Conservation (phyloP, 2,113 vertebrate genomes). For the Elephantulus edwardii region DNA sequence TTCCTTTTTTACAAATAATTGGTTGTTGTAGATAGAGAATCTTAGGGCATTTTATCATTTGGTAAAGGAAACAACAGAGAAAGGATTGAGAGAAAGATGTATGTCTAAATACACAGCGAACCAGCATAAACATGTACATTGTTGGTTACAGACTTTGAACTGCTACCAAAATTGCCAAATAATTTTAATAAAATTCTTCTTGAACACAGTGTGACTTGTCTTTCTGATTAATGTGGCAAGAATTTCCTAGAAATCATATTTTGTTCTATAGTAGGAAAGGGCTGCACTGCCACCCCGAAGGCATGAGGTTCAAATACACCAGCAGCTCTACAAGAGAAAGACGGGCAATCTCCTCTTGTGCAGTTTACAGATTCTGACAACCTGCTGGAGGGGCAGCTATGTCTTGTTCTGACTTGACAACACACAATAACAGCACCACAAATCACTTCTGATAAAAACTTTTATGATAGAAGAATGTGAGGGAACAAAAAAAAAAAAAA, state of each 20-base stretch:
- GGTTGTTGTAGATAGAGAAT: slow-evolving; percentile 14
- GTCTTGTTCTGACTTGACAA: no score
- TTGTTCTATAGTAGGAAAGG: not conserved
- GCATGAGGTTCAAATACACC: no score
- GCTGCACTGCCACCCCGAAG: no score
- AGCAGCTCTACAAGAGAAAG: no score
- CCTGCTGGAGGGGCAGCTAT: no score
- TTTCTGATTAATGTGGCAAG: slow-evolving; percentile 2
- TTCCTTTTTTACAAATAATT: slow-evolving; percentile 56
- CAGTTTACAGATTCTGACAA: no score
- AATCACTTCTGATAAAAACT: not conserved
- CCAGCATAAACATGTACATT: slow-evolving; percentile 55
- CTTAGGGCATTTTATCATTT: not conserved
- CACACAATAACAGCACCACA: no score
- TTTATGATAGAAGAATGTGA: not conserved
- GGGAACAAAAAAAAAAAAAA: not conserved
- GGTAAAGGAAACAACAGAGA: slow-evolving; percentile 7
- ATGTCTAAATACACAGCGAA: not conserved
- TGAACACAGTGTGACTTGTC: slow-evolving; percentile 68
- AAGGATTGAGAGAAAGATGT: not conserved
- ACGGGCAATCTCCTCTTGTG: no score
- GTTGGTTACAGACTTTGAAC: slow-evolving; percentile 58
- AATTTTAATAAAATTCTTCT: slow-evolving; percentile 84
- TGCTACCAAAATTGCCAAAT: slow-evolving; percentile 61
- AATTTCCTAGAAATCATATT: not conserved